phyloP scores from a whole-genome alignment of 2,888 invertebrate species.

The Troglohyphantes excavatus region DNA sequence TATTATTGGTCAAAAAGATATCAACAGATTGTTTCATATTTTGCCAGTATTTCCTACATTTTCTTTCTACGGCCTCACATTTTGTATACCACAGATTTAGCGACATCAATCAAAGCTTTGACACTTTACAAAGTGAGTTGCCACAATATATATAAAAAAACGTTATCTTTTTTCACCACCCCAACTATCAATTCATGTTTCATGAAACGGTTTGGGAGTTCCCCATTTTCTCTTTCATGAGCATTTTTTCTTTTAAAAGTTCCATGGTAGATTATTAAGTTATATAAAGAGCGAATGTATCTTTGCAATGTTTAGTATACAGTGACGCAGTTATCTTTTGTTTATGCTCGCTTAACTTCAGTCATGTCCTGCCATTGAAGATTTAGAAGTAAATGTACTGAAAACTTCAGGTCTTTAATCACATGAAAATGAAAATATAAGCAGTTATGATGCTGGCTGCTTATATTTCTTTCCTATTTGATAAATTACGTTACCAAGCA shows the following conservation, averaged over 20 bases:
- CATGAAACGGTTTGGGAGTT: background rate
- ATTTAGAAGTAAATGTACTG: slow-evolving; percentile 56
- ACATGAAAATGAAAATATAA: background rate
- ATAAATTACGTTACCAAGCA: no score
- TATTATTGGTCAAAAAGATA: background rate
- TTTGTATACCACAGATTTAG: background rate
- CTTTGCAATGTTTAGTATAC: background rate
- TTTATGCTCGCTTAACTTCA: background rate
- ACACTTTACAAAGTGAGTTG: slow-evolving; percentile 3
- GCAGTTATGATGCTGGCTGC: no score
- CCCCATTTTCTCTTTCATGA: background rate
- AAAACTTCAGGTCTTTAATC: slow-evolving; percentile 7
- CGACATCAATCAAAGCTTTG: background rate
- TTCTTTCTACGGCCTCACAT: background rate
- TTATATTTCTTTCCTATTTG: no score
- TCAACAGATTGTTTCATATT: slow-evolving; percentile 3
- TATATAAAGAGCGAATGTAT: background rate
- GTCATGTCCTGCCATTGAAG: background rate
- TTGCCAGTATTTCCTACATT: background rate
- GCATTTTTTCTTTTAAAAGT: background rate
- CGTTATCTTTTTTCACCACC: background rate
- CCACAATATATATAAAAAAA: background rate
- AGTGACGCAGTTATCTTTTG: background rate
- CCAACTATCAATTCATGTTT: slow-evolving; percentile 8
- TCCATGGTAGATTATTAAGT: background rate